Base-by-base conservation (phyloP, 37 sponge, comb jelly and placozoan species). In the Tethya wilhelma region DNA sequence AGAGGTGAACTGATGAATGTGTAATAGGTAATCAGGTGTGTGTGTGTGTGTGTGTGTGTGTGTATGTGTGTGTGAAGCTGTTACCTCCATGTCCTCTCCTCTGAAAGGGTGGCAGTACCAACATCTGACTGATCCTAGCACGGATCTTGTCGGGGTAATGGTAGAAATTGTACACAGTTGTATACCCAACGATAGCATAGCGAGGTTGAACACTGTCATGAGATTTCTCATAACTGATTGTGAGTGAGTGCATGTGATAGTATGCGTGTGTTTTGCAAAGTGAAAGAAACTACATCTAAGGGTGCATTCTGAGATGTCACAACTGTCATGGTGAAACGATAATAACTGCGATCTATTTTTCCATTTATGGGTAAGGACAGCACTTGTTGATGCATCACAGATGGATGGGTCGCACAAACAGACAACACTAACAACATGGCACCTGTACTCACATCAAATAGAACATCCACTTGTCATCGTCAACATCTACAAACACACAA, bases 81-180 rank as follows among this genome's bases (percentile, higher is more conserved):
- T 56, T 43, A 93, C 94, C 87, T 86, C 94, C 93, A 59, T 92
- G 95, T 20, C 96, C 91, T 44, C 71, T 60, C 20, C 90, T 84
- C 79, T 98, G 98, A 69, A 74, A 98, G 0, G 91, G 96, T 44
- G 98, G 96, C 56, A 95, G 79, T 23, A 98, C 72, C 62, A 98
- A 42, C 77, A 95, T 78, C 68, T 98, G 98, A 71, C 98, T 96
- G 40, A 98, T 78, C 36, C 99, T 86, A 17, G 90, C 78, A 41
- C 95, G 78, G 2, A 55, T 80, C 75, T 84, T 91, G 83, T 96
- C 93, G 37, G 99, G 99, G 74, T 91, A 98, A 56, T 83, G 81
- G 49, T 91, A 98, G 88, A 88, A 98, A 37, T 58, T 74, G 74
- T 93, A 95, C 25, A 89, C 77, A 45, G 95, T 89, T 45, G 83